Evolutionary conservation across 2,113 vertebrate species (phyloP), one percentile per base, ranked within the genome.

Genomic region (Meles meles): DNA sequence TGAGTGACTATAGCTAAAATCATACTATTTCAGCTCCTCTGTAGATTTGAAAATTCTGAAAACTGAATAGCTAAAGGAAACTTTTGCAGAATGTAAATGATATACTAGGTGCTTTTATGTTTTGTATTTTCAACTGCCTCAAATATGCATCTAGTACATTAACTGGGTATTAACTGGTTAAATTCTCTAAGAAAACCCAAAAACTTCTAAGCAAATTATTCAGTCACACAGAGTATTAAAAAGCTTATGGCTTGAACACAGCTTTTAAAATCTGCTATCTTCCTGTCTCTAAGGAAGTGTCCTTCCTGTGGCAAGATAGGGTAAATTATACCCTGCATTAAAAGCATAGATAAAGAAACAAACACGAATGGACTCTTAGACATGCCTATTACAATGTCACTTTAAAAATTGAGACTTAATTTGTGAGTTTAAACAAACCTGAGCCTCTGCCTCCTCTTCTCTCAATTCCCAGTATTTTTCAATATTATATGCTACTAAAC

Each of bases 221-320:
- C 88, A 39, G 81, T 96, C 25, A 0, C 90, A 23, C 77, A 67
- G 74, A 87, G 55, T 90, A 72, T 96, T 96, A 92, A 61, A 94
- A 95, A 97, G 49, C 39, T 52, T 82, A 21, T 94, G 69, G 12
- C 69, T 96, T 86, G 42, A 97, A 97, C 72, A 94, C 7, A 72
- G 61, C 79, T 96, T 97, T 95, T 91, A 96, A 97, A 97, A 97
- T 97, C 97, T 94, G 71, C 96, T 97, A 74, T 98, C 96, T 98
- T 98, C 96, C 97, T 97, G 91, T 97, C 88, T 96, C 88, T 96
- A 97, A 98, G 94, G 96, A 97, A 97, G 96, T 97, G 65, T 90
- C 71, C 92, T 98, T 98, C 96, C 96, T 98, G 97, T 97, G 85
- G 91, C 94, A 95, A 97, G 93, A 96, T 93, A 95, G 85, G 95